phyloP scores from a whole-genome alignment of 1,140 invertebrate genomes.

The Halyomorpha halys region DNA sequence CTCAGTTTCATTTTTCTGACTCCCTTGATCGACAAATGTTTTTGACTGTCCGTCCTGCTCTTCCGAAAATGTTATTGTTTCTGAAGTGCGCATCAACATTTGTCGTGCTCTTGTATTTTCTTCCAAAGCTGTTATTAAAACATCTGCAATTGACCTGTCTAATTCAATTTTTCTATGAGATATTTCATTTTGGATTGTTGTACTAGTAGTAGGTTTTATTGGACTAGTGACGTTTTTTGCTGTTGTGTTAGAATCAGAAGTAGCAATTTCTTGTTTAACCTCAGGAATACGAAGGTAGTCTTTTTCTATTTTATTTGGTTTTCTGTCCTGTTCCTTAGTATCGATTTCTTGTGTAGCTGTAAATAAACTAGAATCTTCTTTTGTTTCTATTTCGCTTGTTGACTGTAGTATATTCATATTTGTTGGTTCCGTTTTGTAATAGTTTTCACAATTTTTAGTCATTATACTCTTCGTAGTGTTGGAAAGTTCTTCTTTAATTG shows the following conservation, averaged over 20 bases:
- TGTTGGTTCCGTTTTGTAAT: neutral
- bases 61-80: neutral
- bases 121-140: conserved; percentile 20
- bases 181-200: neutral
- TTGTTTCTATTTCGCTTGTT: neutral
- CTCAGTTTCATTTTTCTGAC: too few relatives aligned
- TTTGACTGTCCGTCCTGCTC: too few relatives aligned
- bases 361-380: neutral
- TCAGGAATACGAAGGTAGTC: too few relatives aligned
- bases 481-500: neutral
- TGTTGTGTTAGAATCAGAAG: too few relatives aligned
- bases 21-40: too few relatives aligned
- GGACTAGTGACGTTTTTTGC: too few relatives aligned
- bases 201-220: too few relatives aligned
- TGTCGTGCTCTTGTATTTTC: conserved; percentile 11
- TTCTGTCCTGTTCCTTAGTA: too few relatives aligned
- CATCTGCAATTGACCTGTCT: conserved; percentile 19
- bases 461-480: conserved; percentile 2
- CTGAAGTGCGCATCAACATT: neutral
- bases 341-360: too few relatives aligned
- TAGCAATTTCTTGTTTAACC: too few relatives aligned
- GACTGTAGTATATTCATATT: neutral
- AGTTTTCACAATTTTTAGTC: neutral
- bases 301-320: too few relatives aligned
- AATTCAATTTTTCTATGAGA: conserved; percentile 18